Evolutionary conservation across 2,888 invertebrate genomes (phyloP).

Genomic region (Lasius platythorax): DNA sequence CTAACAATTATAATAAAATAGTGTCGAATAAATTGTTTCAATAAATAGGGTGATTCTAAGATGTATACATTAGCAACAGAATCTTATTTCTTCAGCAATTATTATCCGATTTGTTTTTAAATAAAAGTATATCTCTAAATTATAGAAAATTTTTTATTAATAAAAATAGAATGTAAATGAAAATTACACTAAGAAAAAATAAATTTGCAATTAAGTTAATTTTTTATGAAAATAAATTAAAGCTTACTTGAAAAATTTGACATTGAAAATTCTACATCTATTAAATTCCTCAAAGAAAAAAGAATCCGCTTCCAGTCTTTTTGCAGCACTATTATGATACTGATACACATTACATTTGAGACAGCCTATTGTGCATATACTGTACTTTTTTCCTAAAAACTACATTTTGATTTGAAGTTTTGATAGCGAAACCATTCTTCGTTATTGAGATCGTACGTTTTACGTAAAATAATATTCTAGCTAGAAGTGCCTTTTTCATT

Average conservation of each 20-base stretch:
- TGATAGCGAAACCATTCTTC: neutral
- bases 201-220: neutral
- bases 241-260: neutral
- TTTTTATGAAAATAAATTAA: neutral
- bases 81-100: constrained; percentile 10
- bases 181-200: neutral
- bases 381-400: neutral
- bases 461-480: constrained; percentile 12
- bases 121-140: neutral
- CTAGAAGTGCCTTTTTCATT: constrained; percentile 42
- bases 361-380: constrained; percentile 12
- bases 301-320: neutral
- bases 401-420: neutral
- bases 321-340: neutral
- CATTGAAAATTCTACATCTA: neutral
- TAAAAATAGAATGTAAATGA: neutral
- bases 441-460: neutral
- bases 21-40: constrained; percentile 9
- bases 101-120: constrained; percentile 5
- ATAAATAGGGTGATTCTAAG: constrained; percentile 17
- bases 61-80: neutral
- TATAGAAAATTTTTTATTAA: constrained; percentile 7
- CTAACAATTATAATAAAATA: constrained; percentile 11
- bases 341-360: constrained; percentile 28
- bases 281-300: neutral